phyloP scores from a whole-genome alignment of 2,888 invertebrate genomes.

The Gortyna flavago region DNA sequence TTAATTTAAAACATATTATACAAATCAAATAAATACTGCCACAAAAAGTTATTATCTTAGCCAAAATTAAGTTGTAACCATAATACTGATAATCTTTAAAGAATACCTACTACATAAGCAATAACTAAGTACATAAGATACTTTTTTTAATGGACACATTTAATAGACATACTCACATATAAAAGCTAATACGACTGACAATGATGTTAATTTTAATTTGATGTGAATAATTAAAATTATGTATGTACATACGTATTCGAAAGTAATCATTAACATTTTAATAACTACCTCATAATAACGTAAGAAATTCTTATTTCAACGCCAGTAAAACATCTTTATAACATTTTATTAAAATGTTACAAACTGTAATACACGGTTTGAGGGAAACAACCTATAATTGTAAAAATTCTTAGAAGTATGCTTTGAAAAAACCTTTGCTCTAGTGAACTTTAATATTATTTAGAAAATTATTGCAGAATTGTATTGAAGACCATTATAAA shows the following conservation, averaged over 20 bases:
- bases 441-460: slow-evolving; percentile 35
- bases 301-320: slow-evolving; percentile 39
- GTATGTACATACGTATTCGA: slow-evolving; percentile 1
- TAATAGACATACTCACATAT: background rate
- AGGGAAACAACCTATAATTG: slow-evolving; percentile 35
- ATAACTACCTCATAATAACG: slow-evolving; percentile 28
- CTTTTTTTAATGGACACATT: background rate
- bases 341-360: slow-evolving; percentile 32
- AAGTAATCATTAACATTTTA: slow-evolving; percentile 37
- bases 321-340: slow-evolving; percentile 42
- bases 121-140: background rate
- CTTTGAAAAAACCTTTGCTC: slow-evolving; percentile 1
- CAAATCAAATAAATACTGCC: no score
- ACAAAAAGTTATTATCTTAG: background rate
- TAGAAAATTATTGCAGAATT: slow-evolving; percentile 33
- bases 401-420: slow-evolving; percentile 15
- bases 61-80: background rate
- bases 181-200: slow-evolving; percentile 21
- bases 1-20: background rate
- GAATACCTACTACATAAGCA: background rate
- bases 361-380: slow-evolving; percentile 5
- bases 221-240: slow-evolving; percentile 47
- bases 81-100: background rate
- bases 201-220: slow-evolving; percentile 48
- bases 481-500: slow-evolving; percentile 2